These are phyloP conservation scores for Hycleus cichorii DNA, from an alignment of 1,140 invertebrate genomes.

Conservation along the genomic window DNA sequence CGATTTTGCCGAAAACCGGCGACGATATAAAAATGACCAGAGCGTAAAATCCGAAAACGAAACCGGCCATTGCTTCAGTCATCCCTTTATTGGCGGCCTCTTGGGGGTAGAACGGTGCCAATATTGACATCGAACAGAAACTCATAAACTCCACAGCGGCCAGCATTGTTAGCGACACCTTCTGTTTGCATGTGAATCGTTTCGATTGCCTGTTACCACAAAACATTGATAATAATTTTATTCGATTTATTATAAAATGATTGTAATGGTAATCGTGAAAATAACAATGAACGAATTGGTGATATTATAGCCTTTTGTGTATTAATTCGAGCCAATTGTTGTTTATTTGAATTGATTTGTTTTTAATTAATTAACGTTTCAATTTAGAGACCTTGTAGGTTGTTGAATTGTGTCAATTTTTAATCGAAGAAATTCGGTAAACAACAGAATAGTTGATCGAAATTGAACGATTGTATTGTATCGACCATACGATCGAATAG, in stretches of 20 bases:
- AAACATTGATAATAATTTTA: background rate
- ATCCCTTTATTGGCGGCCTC: conserved; percentile 59
- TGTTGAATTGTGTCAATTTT: too few species aligned
- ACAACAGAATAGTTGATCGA: too few species aligned
- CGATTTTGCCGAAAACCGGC: conserved; percentile 63
- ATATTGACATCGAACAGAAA: conserved; percentile 68
- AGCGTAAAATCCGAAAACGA: conserved; percentile 68
- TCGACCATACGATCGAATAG: too few species aligned
- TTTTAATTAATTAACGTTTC: too few species aligned
- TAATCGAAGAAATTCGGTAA: too few species aligned
- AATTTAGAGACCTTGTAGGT: too few species aligned
- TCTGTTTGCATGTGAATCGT: conserved; percentile 47
- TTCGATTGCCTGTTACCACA: conserved; percentile 26
- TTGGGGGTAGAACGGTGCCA: conserved; percentile 67
- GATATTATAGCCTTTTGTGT: too few species aligned
- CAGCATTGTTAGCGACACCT: conserved; percentile 50
- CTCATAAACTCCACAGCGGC: conserved; percentile 62
- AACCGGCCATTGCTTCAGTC: conserved; percentile 55
- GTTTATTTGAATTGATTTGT: too few species aligned
- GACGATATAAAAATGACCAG: conserved; percentile 61
- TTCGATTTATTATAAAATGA: background rate
- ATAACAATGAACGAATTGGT: too few species aligned
- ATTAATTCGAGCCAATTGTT: too few species aligned
- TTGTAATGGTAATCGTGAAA: too few species aligned
- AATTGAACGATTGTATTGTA: too few species aligned